Conservation (phyloP, 2,797 vertebrate genomes). For the Acanthurus lineatus region DNA sequence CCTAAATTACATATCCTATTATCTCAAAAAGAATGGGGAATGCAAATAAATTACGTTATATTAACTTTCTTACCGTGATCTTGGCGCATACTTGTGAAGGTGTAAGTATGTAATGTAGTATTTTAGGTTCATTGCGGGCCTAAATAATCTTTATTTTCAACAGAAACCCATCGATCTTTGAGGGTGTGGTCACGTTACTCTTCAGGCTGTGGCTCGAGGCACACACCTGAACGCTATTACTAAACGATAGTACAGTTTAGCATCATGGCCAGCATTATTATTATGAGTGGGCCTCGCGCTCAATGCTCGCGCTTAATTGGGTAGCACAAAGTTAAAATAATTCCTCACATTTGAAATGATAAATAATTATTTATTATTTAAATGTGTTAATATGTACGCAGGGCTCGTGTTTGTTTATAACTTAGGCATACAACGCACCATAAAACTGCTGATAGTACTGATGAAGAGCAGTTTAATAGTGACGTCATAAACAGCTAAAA, state of each 20-base stretch:
- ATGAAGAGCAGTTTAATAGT: slow-evolving; percentile 4
- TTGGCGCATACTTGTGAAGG: neutral
- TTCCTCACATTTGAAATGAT: neutral
- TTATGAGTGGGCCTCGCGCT: neutral
- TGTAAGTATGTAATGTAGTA: accelerated
- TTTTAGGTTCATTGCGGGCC: neutral
- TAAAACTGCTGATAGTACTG: slow-evolving; percentile 2
- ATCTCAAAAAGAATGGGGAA: neutral
- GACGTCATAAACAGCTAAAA: neutral
- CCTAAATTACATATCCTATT: accelerated
- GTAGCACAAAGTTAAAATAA: neutral
- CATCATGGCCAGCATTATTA: neutral
- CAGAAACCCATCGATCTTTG: neutral
- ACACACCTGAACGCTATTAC: neutral
- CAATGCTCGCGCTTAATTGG: no score
- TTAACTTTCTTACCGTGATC: neutral
- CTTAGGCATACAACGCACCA: neutral
- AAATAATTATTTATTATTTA: neutral
- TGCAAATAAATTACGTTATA: neutral
- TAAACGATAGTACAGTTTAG: neutral
- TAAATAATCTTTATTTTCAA: neutral
- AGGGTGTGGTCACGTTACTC: neutral
- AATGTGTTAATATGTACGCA: neutral
- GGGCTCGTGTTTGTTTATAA: neutral
- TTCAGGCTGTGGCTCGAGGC: neutral